Percentiles rank a stretch among this genome's conserved stretches.
Evolutionary conservation across 2,888 invertebrate genomes (phyloP).

Genomic region (Harpalus rufipes): DNA sequence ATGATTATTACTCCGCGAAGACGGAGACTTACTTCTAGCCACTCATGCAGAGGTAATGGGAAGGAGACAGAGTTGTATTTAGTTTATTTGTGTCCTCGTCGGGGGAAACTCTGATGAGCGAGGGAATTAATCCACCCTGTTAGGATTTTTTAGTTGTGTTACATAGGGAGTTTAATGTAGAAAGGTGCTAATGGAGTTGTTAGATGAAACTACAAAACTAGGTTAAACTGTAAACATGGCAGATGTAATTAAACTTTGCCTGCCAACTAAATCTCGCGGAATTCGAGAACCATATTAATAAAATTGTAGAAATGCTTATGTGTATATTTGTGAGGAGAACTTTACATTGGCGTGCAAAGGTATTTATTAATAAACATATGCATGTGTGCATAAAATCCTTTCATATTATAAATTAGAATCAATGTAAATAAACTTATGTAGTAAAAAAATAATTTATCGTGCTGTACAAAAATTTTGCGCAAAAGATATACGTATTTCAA

Average conservation of each 20-base stretch:
- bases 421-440: too few relatives aligned
- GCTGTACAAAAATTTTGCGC: too few relatives aligned
- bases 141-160: slow-evolving; percentile 27
- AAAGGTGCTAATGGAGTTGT: slow-evolving; percentile 10
- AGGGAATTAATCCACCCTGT: neutral
- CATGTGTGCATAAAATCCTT: too few relatives aligned
- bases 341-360: too few relatives aligned
- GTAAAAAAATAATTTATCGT: too few relatives aligned
- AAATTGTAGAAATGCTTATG: too few relatives aligned
- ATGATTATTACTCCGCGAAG: slow-evolving; percentile 51
- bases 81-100: slow-evolving; percentile 20
- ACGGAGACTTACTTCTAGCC: neutral
- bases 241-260: slow-evolving; percentile 18
- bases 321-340: too few relatives aligned
- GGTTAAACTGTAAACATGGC: neutral
- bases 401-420: too few relatives aligned
- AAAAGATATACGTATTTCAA: too few relatives aligned
- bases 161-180: neutral
- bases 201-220: slow-evolving; percentile 28
- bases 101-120: slow-evolving; percentile 5
- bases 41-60: slow-evolving; percentile 46
- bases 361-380: too few relatives aligned
- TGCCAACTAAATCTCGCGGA: neutral
- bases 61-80: slow-evolving; percentile 20
- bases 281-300: neutral